Evolutionary conservation across 1,140 invertebrate species (phyloP).

Genomic region (Anadara kagoshimensis): DNA sequence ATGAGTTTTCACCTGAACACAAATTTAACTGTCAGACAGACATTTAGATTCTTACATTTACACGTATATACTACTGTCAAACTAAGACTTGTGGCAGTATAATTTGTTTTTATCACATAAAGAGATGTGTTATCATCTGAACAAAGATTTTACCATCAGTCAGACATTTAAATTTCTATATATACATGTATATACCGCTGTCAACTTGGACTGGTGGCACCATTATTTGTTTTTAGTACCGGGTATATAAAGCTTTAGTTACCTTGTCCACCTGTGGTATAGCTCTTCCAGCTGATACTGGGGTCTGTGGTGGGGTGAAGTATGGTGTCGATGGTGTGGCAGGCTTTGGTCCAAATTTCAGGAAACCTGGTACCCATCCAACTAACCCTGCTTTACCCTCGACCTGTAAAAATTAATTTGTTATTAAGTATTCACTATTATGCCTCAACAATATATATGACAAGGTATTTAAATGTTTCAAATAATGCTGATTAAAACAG

Average conservation of each 20-base stretch:
- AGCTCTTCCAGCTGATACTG: not conserved
- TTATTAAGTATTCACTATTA: not conserved
- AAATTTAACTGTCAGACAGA: not conserved
- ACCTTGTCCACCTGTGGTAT: slow-evolving; percentile 38
- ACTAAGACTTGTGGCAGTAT: no score
- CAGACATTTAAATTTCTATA: not conserved
- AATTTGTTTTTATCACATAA: not conserved
- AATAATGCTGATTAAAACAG: no score
- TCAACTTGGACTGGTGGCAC: no score
- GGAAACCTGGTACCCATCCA: slow-evolving; percentile 59
- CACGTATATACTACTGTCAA: not conserved
- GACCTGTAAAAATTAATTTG: slow-evolving; percentile 4
- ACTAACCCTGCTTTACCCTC: not conserved
- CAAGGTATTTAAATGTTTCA: not conserved
- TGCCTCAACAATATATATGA: not conserved
- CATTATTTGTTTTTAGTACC: no score
- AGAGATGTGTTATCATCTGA: not conserved
- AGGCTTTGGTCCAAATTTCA: slow-evolving; percentile 45
- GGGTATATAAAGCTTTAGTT: slow-evolving; percentile 5
- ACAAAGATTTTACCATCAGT: no score
- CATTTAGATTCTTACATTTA: not conserved
- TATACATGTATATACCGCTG: not conserved
- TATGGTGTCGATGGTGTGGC: slow-evolving; percentile 45
- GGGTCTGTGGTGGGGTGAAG: no score
- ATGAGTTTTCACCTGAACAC: not conserved